These are phyloP conservation scores for Arvicanthis niloticus DNA, from an alignment of 2,113 vertebrate species.

Conservation along the genomic window DNA sequence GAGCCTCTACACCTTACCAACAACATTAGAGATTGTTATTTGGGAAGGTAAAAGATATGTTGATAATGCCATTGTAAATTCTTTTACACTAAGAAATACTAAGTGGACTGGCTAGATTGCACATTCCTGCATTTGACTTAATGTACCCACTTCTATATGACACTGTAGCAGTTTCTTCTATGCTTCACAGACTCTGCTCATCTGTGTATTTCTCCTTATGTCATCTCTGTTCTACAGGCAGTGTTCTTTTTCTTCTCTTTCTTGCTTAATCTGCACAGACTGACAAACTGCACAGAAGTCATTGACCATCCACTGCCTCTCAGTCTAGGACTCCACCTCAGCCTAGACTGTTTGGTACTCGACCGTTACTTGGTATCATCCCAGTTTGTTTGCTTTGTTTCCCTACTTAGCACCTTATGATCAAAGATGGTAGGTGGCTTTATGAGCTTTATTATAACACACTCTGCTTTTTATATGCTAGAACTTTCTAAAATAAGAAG, in stretches of 20 bases:
- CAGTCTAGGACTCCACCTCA: neutral
- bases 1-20: neutral
- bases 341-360: neutral
- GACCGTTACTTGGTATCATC: neutral
- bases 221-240: neutral
- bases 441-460: neutral
- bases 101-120: constrained; percentile 15
- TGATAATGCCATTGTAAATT: neutral
- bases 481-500: constrained; percentile 36
- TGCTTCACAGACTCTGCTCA: neutral
- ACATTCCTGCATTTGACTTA: neutral
- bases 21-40: neutral
- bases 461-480: constrained; percentile 43
- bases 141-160: neutral
- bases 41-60: constrained; percentile 50
- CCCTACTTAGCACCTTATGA: neutral
- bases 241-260: neutral
- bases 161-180: neutral
- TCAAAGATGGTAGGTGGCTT: neutral
- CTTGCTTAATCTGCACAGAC: neutral
- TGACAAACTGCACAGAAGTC: neutral
- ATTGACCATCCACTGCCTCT: neutral
- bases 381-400: constrained; percentile 40
- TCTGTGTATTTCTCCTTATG: neutral
- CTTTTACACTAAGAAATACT: constrained; percentile 28